Conservation (phyloP, 2,888 invertebrate genomes). For the Nymphalis c-album region DNA sequence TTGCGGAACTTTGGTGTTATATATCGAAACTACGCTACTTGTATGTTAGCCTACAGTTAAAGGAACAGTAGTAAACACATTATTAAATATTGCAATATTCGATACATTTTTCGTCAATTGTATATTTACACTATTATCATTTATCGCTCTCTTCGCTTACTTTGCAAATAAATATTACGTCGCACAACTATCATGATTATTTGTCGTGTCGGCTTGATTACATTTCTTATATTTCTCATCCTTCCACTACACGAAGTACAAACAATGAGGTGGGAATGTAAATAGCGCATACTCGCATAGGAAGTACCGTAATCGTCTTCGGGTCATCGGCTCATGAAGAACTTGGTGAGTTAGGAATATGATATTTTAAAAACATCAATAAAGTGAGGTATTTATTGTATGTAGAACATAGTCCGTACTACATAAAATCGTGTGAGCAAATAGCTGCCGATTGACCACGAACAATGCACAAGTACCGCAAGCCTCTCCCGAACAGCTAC, state of each 20-base stretch:
- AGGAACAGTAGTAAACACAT: too few species aligned
- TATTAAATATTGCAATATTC: not conserved
- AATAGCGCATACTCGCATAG: constrained; percentile 53
- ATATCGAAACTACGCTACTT: too few species aligned
- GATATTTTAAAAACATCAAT: constrained; percentile 25
- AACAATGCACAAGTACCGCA: constrained; percentile 48
- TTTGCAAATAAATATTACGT: constrained; percentile 3
- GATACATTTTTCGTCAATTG: not conserved
- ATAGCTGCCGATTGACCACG: constrained; percentile 38
- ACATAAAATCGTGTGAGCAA: constrained; percentile 22
- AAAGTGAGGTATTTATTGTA: not conserved
- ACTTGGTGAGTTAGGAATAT: constrained; percentile 67
- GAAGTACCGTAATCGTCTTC: constrained; percentile 70
- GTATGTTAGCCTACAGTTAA: too few species aligned
- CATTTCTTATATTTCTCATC: constrained; percentile 46
- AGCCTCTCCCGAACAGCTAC: constrained; percentile 43
- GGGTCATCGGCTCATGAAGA: constrained; percentile 73
- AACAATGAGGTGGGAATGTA: constrained; percentile 54
- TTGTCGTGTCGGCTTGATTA: constrained; percentile 41
- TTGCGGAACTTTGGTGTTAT: too few species aligned
- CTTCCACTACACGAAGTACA: constrained; percentile 46
- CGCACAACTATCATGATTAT: constrained; percentile 32
- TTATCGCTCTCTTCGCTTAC: not conserved
- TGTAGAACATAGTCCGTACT: not conserved
- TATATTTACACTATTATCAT: too few species aligned